Evolutionary conservation across 2,797 vertebrate species (phyloP).

Genomic region (Myripristis jacobus): DNA sequence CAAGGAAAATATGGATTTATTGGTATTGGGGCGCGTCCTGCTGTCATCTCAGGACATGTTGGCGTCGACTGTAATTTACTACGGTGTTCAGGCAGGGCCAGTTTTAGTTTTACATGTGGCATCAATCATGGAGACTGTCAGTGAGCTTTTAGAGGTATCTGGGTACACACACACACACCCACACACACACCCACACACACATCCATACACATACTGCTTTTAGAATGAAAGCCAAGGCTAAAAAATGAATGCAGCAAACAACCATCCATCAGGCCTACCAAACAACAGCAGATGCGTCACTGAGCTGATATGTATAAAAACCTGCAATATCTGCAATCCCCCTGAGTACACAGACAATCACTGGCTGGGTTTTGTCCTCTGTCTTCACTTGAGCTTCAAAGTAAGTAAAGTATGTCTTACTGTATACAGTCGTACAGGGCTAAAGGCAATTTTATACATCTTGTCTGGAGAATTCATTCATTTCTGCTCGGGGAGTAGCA

Average conservation of each 20-base stretch:
- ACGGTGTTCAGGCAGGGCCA: constrained; percentile 62
- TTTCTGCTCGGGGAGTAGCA: no score
- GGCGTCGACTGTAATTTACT: constrained; percentile 67
- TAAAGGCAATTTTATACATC: neutral
- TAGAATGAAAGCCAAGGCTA: constrained; percentile 60
- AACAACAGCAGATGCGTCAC: constrained; percentile 64
- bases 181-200: constrained; percentile 6
- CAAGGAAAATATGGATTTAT: constrained; percentile 74
- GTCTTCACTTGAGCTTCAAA: constrained; percentile 35
- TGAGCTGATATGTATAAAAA: constrained; percentile 70
- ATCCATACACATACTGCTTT: constrained; percentile 50
- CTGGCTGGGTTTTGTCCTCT: constrained; percentile 16
- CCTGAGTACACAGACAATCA: constrained; percentile 63
- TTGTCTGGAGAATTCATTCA: neutral
- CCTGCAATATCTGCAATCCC: constrained; percentile 65
- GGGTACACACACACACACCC: constrained; percentile 18
- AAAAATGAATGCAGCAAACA: constrained; percentile 68
- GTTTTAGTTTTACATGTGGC: constrained; percentile 71
- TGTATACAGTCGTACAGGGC: neutral
- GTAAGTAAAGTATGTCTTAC: neutral
- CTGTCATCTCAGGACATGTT: constrained; percentile 67
- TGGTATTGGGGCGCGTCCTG: constrained; percentile 61
- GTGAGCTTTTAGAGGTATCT: constrained; percentile 58
- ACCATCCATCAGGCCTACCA: constrained; percentile 69
- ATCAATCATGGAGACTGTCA: constrained; percentile 71